Base-by-base conservation (phyloP, 2,888 invertebrate species). In the Eurois occulta region DNA sequence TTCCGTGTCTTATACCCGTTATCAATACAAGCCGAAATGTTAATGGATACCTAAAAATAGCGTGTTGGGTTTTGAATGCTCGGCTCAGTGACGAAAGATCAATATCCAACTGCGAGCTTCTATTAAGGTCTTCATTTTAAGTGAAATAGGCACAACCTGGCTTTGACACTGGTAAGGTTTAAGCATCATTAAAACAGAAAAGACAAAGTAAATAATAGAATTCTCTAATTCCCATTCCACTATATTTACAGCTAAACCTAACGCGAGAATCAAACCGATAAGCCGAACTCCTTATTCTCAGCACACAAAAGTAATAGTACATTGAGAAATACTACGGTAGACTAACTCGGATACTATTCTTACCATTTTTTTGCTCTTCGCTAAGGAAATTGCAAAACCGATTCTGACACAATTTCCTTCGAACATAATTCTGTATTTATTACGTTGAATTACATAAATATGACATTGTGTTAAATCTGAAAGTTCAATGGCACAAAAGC, bases 381-480 rank as follows among this genome's bases (percentile, higher is more conserved):
- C 32, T 43, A 52, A 81, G 76, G 72, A 84, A 87, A 87, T 89
- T 89, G 55, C 88, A 86, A 88, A 84, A 89, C 76, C 66, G 60
- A 75, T 72, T 82, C 70, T 86, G 87, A 81, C 89, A 88, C 88
- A 90, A 82, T 88, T 87, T 84, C 71, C 72, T 77, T 41, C 48
- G 41, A 66, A 77, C 72, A 84, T 79, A 80, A 87, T 82, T 83
- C 76, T 32, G 77, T 81, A 86, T 86, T 88, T 80, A 85, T 90
- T 89, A 90, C 89, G 84, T 81, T 85, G 72, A 80, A 86, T 90
- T 90, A 90, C 84, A 87, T 83, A 90, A 88, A 87, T 86, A 83
- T 89, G 84, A 79, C 89, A 89, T 90, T 86, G 85, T 89, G 84
- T 89, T 87, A 75, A 77, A 82, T 80, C 82, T 75, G 79, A 86